A percentile compares a stretch with the other conserved stretches of the same genome.
Evolutionary conservation across 1,140 invertebrate genomes (phyloP).

Genomic region (Argopecten irradians): DNA sequence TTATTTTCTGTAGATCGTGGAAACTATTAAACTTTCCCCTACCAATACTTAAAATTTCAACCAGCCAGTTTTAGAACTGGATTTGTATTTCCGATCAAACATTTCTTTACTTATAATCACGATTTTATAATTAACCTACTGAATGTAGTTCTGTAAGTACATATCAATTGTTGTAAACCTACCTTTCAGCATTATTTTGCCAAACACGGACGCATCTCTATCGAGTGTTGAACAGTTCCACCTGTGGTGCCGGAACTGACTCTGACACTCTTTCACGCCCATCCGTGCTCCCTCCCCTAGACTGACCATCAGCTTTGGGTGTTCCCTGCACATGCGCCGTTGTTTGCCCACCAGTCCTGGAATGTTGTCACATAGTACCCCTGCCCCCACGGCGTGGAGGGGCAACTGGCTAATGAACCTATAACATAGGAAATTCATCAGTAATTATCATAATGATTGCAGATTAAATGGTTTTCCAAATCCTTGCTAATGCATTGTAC

Average conservation of each 20-base stretch:
- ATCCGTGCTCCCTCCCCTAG: conserved; percentile 79
- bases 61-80: too few species aligned
- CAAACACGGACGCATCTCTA: conserved; percentile 73
- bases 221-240: conserved; percentile 80
- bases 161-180: too few species aligned
- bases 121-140: too few species aligned
- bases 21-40: too few species aligned
- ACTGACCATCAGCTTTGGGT: conserved; percentile 79
- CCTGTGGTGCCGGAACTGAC: conserved; percentile 80
- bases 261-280: conserved; percentile 80
- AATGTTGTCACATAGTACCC: conserved; percentile 74
- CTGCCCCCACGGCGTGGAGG: conserved; percentile 69
- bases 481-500: too few species aligned
- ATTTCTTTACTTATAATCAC: too few species aligned
- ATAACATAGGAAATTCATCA: conserved; percentile 33
- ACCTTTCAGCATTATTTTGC: conserved; percentile 75
- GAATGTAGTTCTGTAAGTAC: too few species aligned
- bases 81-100: too few species aligned
- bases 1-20: too few species aligned
- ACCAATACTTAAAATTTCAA: too few species aligned
- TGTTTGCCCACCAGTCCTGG: conserved; percentile 73
- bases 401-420: conserved; percentile 75
- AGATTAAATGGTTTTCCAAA: too few species aligned
- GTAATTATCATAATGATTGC: too few species aligned
- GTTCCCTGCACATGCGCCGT: conserved; percentile 77